Base-by-base conservation (phyloP, 2,113 vertebrate species). In the Lipotes vexillifer region DNA sequence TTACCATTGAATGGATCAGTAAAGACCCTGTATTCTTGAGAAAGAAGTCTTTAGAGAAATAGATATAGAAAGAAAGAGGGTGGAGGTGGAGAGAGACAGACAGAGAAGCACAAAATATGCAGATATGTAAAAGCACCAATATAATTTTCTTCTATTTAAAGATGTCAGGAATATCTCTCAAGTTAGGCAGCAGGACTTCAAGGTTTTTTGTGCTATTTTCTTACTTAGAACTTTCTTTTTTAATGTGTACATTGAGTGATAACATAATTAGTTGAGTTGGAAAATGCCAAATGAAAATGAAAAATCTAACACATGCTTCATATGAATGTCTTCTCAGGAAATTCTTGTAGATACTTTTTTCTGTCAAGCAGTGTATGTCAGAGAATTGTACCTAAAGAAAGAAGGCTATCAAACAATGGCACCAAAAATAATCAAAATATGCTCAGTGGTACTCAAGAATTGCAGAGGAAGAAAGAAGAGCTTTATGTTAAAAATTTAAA, bases 111-210 rank as follows among this genome's bases (percentile, higher is more conserved):
- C 14, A 21, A 72, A 3, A 59, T 61, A 82, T 44, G 2, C 8
- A 86, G 57, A 15, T 85, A 41, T 90, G 10, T 90, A 87, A 69
- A 97, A 96, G 46, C 33, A 68, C 27, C 91, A 92, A 84, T 86
- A 90, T 92, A 61, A n/a, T 90, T 96, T 97, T 97, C 69, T 98
- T 78, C 80, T 97, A 89, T 84, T 96, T 97, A 97, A 97, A 94
- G n/a, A 91, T 93, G 89, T 88, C 36, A 96, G 29, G 33, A 1
- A 5, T 97, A 95, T 94, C 65, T 95, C 12, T 96, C 4, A 97
- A 75, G 41, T 89, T 80, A 33, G 11, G 25, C 81, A 89, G 27
- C 59, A 97, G 29, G 75, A 90, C 78, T 72, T 90, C 68, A 92
- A 27, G 33, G 57, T 17, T 87, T 96, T 52, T 36, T 57, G 52